Conservation (phyloP, 2,888 invertebrate species). For the Leptura quadrifasciata region DNA sequence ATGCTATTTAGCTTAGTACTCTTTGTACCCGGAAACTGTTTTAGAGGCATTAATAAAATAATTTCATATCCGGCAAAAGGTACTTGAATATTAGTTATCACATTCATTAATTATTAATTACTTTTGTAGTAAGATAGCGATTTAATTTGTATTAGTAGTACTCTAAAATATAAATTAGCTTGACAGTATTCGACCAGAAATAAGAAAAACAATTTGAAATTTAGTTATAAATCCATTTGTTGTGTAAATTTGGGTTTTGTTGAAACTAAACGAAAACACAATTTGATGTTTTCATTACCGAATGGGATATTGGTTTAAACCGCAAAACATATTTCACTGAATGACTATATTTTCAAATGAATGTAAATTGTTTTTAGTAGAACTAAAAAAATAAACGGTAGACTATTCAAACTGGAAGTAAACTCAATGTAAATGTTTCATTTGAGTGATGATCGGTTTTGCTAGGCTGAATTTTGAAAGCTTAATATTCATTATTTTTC, state of each 20-base stretch:
- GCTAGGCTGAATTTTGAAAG: neutral
- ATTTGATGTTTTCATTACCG: constrained; percentile 51
- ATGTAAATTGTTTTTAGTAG: constrained; percentile 50
- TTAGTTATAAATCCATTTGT: constrained; percentile 47
- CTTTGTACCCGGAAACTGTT: too few species aligned
- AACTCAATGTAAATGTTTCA: neutral
- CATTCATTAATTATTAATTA: too few species aligned
- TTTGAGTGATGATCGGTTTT: neutral
- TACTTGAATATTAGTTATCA: too few species aligned
- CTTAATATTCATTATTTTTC: constrained; percentile 11
- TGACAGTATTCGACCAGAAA: neutral
- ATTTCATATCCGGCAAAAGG: too few species aligned
- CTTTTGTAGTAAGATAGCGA: too few species aligned
- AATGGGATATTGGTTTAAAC: constrained; percentile 48
- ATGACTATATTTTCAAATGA: constrained; percentile 50
- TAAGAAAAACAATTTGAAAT: constrained; percentile 30
- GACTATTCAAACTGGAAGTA: neutral
- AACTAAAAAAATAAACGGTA: constrained; percentile 38
- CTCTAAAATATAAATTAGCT: neutral
- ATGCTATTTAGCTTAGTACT: too few species aligned
- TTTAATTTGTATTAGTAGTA: too few species aligned
- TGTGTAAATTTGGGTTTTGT: constrained; percentile 48
- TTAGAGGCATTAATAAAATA: too few species aligned
- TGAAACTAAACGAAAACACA: constrained; percentile 43
- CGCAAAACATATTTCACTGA: constrained; percentile 53